These are phyloP conservation scores for Pherbina coryleti DNA, from an alignment of 2,888 invertebrate genomes.

Conservation along the genomic window DNA sequence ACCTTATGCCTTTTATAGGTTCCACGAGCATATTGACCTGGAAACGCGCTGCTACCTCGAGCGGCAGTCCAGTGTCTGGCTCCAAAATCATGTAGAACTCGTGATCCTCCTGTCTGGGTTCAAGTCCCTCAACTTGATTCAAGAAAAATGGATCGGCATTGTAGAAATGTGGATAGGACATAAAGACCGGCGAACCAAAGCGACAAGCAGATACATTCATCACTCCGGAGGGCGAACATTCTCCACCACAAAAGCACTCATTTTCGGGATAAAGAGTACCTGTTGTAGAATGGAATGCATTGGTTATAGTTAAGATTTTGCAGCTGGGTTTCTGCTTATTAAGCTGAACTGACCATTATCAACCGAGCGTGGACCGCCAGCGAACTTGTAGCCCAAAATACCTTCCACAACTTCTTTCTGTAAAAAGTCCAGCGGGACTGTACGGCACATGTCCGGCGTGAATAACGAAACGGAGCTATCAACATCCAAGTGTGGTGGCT, in stretches of 20 bases:
- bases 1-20: slow-evolving; percentile 76
- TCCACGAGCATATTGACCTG: slow-evolving; percentile 84
- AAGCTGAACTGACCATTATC: slow-evolving; percentile 74
- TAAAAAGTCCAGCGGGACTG: slow-evolving; percentile 75
- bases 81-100: slow-evolving; percentile 83
- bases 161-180: slow-evolving; percentile 88
- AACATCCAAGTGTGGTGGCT: slow-evolving; percentile 75
- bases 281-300: slow-evolving; percentile 58
- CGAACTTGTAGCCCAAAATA: slow-evolving; percentile 77
- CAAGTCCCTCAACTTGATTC: slow-evolving; percentile 77
- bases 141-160: slow-evolving; percentile 79
- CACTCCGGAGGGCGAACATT: slow-evolving; percentile 80
- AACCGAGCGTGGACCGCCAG: slow-evolving; percentile 75
- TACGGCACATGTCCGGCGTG: slow-evolving; percentile 83
- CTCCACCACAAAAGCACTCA: slow-evolving; percentile 80
- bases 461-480: slow-evolving; percentile 75
- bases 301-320: background rate
- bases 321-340: background rate
- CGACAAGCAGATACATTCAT: slow-evolving; percentile 85
- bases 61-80: slow-evolving; percentile 80
- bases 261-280: slow-evolving; percentile 75
- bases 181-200: slow-evolving; percentile 84
- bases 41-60: slow-evolving; percentile 82
- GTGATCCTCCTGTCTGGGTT: slow-evolving; percentile 76
- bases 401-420: slow-evolving; percentile 73